phyloP scores from a whole-genome alignment of 2,113 vertebrate genomes.

The Spermophilus dauricus region DNA sequence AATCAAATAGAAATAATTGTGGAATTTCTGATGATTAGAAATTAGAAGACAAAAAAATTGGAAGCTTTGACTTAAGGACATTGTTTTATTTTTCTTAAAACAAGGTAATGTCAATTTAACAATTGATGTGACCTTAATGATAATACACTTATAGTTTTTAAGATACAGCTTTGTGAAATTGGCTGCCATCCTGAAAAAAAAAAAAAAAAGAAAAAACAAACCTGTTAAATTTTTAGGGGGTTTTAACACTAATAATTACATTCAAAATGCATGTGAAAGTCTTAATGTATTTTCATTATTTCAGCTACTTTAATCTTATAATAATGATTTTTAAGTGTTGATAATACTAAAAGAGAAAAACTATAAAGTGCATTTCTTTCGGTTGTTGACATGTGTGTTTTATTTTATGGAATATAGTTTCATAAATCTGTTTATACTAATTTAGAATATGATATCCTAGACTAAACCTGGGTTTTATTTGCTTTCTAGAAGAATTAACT shows the following conservation, averaged over 20 bases:
- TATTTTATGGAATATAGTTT: conserved; percentile 31
- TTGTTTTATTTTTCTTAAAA: conserved; percentile 49
- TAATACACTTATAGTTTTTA: not conserved
- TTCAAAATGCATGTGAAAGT: not conserved
- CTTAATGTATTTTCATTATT: not conserved
- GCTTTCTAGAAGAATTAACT: not conserved
- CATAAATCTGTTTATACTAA: conserved; percentile 41
- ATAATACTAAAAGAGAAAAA: not conserved
- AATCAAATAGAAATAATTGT: not conserved
- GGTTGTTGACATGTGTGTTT: not conserved
- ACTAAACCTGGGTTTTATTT: not conserved
- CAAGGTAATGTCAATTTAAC: not conserved
- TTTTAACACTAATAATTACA: not conserved
- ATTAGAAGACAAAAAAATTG: conserved; percentile 23
- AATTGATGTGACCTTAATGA: not conserved
- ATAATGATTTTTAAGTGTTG: not conserved
- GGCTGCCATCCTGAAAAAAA: conserved; percentile 29
- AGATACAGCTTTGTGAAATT: conserved; percentile 22
- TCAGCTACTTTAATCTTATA: conserved; percentile 55
- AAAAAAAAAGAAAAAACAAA: too few species aligned
- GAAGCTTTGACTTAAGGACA: not conserved
- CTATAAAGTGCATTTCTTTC: not conserved
- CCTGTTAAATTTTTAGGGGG: not conserved
- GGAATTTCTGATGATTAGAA: conserved; percentile 50
- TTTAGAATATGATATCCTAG: conserved; percentile 16